phyloP scores from a whole-genome alignment of 1,140 invertebrate genomes.

The Zaprionus vittiger region DNA sequence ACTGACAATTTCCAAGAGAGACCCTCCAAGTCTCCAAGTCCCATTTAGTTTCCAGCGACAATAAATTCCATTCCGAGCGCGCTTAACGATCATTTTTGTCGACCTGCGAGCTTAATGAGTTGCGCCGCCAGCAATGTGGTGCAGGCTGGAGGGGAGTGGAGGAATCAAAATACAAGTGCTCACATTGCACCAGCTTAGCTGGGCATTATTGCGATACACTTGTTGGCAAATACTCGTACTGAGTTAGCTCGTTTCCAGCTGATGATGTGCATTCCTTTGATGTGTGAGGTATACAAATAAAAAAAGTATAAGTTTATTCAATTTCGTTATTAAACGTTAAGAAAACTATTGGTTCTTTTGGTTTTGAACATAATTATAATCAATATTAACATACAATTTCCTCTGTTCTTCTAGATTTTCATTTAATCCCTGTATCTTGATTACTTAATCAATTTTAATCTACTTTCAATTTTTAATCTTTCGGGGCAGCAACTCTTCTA shows the following conservation, averaged over 20 bases:
- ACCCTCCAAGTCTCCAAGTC: conserved; percentile 7
- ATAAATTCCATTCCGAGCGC: conserved; percentile 43
- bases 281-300: no score
- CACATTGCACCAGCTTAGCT: not conserved
- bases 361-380: no score
- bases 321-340: no score
- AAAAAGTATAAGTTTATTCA: no score
- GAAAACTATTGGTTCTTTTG: no score
- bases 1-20: conserved; percentile 26
- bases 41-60: conserved; percentile 34
- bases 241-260: not conserved
- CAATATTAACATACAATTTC: no score
- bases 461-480: no score
- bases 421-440: no score
- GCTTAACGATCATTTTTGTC: conserved; percentile 37
- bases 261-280: no score
- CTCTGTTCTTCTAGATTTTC: no score
- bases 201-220: not conserved
- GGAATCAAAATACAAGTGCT: not conserved
- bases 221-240: not conserved
- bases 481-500: no score
- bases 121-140: conserved; percentile 37
- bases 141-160: not conserved
- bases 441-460: no score
- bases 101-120: conserved; percentile 43